Evolutionary conservation across 2,113 vertebrate genomes (phyloP).

Genomic region (Taurulus bubalis): DNA sequence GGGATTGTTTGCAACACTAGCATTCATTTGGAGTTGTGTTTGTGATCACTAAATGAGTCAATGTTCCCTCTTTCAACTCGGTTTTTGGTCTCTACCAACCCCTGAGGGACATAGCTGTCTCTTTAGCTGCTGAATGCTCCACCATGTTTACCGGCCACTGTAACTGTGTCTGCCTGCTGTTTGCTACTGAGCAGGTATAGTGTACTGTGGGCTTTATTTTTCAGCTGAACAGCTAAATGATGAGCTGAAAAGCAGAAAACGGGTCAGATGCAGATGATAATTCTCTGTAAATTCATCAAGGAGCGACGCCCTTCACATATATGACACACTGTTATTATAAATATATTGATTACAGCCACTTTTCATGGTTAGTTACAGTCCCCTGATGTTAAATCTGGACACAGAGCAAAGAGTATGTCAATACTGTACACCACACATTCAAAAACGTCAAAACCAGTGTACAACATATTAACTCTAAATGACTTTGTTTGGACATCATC

Average conservation of each 20-base stretch:
- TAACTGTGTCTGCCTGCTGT: not conserved
- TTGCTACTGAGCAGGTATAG: not conserved
- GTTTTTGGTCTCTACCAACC: not conserved
- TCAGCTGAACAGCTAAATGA: not conserved
- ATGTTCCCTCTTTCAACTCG: not conserved
- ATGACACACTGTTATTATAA: not conserved
- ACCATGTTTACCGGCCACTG: not conserved
- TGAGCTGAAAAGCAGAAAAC: not conserved
- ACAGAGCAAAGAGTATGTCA: not conserved
- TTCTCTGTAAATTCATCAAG: no score
- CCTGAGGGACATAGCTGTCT: not conserved
- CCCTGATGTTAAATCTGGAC: not conserved
- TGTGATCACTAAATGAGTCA: not conserved
- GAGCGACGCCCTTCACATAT: not conserved
- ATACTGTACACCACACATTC: not conserved
- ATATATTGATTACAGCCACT: not conserved
- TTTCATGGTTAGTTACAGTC: not conserved
- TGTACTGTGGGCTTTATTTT: not conserved
- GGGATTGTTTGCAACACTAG: not conserved
- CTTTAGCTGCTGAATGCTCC: not conserved
- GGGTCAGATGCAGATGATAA: not conserved
- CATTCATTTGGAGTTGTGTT: not conserved
- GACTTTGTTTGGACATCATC: constrained; percentile 12
- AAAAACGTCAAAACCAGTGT: not conserved
- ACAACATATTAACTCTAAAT: constrained; percentile 11